phyloP scores from a whole-genome alignment of 2,888 invertebrate species.

The Agonopterix arenella region DNA sequence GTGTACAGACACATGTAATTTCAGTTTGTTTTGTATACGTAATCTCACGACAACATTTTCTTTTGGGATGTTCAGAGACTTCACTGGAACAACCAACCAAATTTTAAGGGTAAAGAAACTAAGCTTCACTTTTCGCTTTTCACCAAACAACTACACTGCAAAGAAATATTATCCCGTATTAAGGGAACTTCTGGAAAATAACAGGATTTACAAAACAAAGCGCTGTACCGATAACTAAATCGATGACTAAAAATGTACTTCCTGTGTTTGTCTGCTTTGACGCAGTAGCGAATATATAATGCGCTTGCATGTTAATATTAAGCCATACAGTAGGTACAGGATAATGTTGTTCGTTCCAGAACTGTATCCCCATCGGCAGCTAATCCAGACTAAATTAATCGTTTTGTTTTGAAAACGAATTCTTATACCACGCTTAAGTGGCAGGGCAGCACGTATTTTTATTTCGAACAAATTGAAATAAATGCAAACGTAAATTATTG shows the following conservation, averaged over 20 bases:
- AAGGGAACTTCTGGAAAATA: background rate
- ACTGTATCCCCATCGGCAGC: constrained; percentile 7
- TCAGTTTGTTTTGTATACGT: no score
- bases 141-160: no score
- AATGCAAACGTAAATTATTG: constrained; percentile 40
- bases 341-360: constrained; percentile 1
- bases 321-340: background rate
- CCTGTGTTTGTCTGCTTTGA: constrained; percentile 14
- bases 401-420: constrained; percentile 28
- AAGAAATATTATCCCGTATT: no score
- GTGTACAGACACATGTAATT: background rate
- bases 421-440: constrained; percentile 12
- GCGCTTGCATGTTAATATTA: background rate
- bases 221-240: background rate
- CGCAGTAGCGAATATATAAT: background rate
- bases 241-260: constrained; percentile 23
- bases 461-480: constrained; percentile 26
- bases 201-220: background rate
- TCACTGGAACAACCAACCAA: no score
- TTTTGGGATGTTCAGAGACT: no score
- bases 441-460: constrained; percentile 31
- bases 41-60: no score
- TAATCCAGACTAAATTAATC: constrained; percentile 26
- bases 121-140: no score
- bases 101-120: no score